Conservation (phyloP, 1,140 invertebrate genomes). For the Caligus rogercresseyi region DNA sequence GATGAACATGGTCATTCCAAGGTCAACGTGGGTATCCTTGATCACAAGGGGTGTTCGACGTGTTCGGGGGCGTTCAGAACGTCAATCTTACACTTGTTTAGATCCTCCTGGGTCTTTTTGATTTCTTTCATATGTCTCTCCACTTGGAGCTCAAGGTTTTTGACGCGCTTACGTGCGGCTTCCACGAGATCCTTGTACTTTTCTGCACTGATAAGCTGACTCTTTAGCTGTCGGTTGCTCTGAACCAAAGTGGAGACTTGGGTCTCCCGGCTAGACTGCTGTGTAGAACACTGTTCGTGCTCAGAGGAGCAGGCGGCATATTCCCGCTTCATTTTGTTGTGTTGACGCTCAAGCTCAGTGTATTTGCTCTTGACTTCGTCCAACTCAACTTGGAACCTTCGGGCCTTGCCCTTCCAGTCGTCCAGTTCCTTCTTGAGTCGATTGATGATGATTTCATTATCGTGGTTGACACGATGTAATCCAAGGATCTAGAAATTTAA, state of each 20-base stretch:
- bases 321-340: conserved; percentile 1
- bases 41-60: neutral
- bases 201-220: neutral
- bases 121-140: neutral
- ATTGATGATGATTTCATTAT: neutral
- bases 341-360: neutral
- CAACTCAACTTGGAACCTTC: neutral
- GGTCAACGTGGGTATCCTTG: conserved; percentile 4
- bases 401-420: conserved; percentile 2
- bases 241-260: neutral
- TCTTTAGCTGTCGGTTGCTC: neutral
- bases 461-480: neutral
- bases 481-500: neutral
- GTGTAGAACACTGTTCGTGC: neutral
- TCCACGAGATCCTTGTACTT: conserved; percentile 5
- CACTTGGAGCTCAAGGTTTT: neutral
- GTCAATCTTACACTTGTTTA: neutral
- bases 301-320: neutral
- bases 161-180: neutral
- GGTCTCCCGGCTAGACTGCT: neutral
- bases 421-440: conserved; percentile 7
- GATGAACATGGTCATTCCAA: neutral
- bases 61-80: neutral
- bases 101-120: neutral
- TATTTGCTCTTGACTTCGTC: neutral